Evolutionary conservation across 2,888 invertebrate genomes (phyloP), one percentile per base, ranked within the genome.

Genomic region (Yponomeuta sedellus): DNA sequence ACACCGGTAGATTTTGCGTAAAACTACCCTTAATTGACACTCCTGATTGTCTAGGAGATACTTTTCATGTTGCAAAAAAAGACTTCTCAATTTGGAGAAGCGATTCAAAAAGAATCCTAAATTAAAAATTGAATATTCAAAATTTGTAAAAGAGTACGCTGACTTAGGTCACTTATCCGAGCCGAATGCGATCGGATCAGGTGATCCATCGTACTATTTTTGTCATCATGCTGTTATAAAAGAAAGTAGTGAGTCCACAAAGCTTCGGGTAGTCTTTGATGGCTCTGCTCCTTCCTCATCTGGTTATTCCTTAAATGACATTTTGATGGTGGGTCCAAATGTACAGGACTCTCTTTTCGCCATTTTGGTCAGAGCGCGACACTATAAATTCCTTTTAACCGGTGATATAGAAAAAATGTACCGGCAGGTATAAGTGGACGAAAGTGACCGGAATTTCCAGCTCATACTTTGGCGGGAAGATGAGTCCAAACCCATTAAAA

Each of bases 241-340:
- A 25, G 25, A 57, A n/a, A n/a, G n/a, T 12, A 69, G 69, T 22
- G 71, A 72, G n/a, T 70, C 72, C 0, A 73, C 73, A 0, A 70
- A 71, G 19, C 40, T 74, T 0, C 63, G 73, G 10, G 64, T 52
- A 8, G 64, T 64, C 20, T 64, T 64, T 16, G 52, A 64, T 11
- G 64, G 52, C 1, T 25, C 22, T 2, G 19, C 22, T 6, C 1
- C 64, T 1, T 25, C 52, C 11, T 52, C 10, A 3, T 5, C 52
- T 19, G 64, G 64, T 20, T 22, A 52, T 1, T 64, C 64, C 25
- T 22, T 52, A 19, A 64, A 64, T 56, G 20, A 64, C 22, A 19
- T 64, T 8, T 56, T 52, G 19, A 44, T 44, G 52, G 52, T 64
- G 3, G 64, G 64, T 22, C 52, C 64, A 5, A 52, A 19, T 11